phyloP scores from a whole-genome alignment of 2,797 vertebrate species.

The Enteromius treurensis region DNA sequence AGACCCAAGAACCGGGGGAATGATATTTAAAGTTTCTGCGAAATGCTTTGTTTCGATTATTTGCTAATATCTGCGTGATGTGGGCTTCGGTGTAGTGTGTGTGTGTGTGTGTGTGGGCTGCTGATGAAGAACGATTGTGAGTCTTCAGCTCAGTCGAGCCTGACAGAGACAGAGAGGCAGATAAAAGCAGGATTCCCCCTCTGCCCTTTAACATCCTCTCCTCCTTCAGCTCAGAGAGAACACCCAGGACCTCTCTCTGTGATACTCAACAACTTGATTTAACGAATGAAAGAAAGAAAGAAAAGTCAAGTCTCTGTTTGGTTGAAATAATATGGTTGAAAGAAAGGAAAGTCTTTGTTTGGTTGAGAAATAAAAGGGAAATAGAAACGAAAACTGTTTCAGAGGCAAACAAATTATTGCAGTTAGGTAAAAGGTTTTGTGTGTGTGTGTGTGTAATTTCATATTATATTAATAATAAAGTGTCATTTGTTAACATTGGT shows the following conservation, averaged over 20 bases:
- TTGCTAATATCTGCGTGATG: not conserved
- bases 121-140: not conserved
- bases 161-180: not conserved
- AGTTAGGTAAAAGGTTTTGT: not conserved
- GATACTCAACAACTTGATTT: no score
- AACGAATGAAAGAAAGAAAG: not conserved
- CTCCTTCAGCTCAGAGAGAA: not conserved
- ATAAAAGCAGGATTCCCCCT: slow-evolving; percentile 1
- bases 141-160: not conserved
- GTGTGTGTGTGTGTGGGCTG: not conserved
- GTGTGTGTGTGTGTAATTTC: no score
- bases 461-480: no score
- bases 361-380: not conserved
- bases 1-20: not conserved
- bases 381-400: not conserved
- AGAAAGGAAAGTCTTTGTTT: not conserved
- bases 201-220: not conserved
- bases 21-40: not conserved
- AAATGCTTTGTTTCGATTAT: not conserved
- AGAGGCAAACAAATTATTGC: not conserved
- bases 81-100: not conserved
- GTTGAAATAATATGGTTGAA: no score
- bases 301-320: no score
- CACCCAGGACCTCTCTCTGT: not conserved
- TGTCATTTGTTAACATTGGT: no score